phyloP scores from a whole-genome alignment of 2,888 invertebrate genomes.

The Desoria tigrina region DNA sequence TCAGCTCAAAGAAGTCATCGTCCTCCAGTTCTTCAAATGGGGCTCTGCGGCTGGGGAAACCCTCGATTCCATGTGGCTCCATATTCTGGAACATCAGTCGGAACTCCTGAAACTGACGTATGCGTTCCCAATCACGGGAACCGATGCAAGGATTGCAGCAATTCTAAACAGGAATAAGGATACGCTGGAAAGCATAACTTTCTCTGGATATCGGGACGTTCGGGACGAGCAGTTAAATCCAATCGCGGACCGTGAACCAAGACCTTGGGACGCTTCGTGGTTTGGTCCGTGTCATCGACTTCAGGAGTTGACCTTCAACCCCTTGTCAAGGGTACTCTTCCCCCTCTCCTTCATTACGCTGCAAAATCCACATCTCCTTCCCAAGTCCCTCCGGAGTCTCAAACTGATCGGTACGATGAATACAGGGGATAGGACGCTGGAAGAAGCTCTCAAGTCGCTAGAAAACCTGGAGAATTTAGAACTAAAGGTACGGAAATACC shows the following conservation, averaged over 20 bases:
- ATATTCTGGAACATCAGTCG: constrained; percentile 28
- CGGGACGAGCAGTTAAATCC: not conserved
- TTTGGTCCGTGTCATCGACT: not conserved
- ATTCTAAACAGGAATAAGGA: constrained; percentile 19
- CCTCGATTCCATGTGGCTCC: constrained; percentile 26
- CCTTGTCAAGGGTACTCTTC: not conserved
- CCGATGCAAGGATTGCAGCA: constrained; percentile 20
- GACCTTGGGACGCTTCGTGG: not conserved
- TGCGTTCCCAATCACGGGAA: constrained; percentile 25
- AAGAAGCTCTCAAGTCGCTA: not conserved
- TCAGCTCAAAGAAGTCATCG: constrained; percentile 28
- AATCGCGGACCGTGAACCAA: not conserved
- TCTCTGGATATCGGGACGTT: constrained; percentile 27
- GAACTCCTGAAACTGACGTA: constrained; percentile 19
- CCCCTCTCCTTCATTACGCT: not conserved
- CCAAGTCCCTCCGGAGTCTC: not conserved
- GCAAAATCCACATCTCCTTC: not conserved
- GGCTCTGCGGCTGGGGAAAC: constrained; percentile 25
- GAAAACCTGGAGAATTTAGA: not conserved
- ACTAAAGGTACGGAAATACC: not conserved
- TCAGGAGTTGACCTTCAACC: not conserved
- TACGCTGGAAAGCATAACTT: constrained; percentile 17
- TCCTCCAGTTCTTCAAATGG: constrained; percentile 31
- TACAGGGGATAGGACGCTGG: not conserved
- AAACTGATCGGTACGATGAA: not conserved